These are phyloP conservation scores for cat (Felis catus) DNA, from an alignment of 2,113 vertebrate genomes.

Conservation along the genomic window DNA sequence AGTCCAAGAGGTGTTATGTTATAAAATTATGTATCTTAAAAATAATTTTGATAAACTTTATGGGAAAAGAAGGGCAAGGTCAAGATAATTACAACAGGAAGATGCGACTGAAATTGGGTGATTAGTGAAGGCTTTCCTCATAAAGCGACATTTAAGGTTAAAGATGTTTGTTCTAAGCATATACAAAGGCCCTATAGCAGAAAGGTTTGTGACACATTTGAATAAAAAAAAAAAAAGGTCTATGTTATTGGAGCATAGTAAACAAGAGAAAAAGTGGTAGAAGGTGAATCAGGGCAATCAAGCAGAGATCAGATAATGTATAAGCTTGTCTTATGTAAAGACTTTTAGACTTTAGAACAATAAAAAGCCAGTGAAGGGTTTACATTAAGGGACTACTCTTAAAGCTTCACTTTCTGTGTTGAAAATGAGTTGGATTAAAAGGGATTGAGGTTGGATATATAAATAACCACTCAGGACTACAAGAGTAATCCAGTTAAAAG, in stretches of 20 bases:
- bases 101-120: not conserved
- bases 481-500: not conserved
- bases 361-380: not conserved
- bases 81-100: not conserved
- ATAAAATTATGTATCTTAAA: not conserved
- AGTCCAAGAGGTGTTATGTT: not conserved
- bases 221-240: not conserved
- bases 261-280: not conserved
- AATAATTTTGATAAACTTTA: slow-evolving; percentile 16
- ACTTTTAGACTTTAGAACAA: not conserved
- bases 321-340: not conserved
- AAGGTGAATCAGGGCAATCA: not conserved
- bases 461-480: not conserved
- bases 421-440: slow-evolving; percentile 10
- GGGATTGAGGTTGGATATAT: not conserved
- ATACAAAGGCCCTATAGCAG: not conserved
- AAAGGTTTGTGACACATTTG: not conserved
- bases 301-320: not conserved
- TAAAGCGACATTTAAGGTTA: slow-evolving; percentile 13
- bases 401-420: not conserved
- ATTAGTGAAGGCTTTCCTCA: not conserved
- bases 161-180: not conserved
- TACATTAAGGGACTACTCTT: not conserved
- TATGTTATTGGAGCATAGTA: not conserved
- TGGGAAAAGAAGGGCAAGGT: not conserved